These are phyloP conservation scores for Zoanthus sociatus DNA, from an alignment of 92 coral and sea anemone genomes.

Conservation along the genomic window DNA sequence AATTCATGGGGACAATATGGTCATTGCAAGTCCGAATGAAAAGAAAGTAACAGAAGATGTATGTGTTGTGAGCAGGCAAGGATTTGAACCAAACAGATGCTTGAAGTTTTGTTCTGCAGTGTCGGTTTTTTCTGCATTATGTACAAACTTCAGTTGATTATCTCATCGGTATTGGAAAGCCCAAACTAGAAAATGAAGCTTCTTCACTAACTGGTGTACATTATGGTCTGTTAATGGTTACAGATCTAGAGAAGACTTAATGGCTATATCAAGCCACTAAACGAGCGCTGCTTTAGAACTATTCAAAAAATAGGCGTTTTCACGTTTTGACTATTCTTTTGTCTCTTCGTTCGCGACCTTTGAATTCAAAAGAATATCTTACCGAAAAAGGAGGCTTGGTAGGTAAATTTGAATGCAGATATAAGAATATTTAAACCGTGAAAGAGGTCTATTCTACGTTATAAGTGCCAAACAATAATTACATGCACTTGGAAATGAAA, in stretches of 20 bases:
- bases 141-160: neutral
- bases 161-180: neutral
- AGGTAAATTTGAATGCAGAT: too few species aligned
- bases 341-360: too few species aligned
- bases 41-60: neutral
- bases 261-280: neutral
- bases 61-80: neutral
- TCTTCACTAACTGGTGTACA: neutral
- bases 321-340: too few species aligned
- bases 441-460: too few species aligned
- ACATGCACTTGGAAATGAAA: too few species aligned
- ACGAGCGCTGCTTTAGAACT: neutral
- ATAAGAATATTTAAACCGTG: too few species aligned
- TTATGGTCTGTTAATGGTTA: neutral
- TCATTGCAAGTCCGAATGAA: neutral
- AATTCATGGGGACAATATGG: neutral
- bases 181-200: neutral
- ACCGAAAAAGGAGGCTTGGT: too few species aligned
- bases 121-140: neutral
- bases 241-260: neutral
- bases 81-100: neutral
- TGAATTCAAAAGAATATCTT: too few species aligned
- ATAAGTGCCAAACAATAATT: too few species aligned
- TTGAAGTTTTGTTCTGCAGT: neutral
- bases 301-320: neutral